A percentile compares a stretch with the other conserved stretches of the same genome.
Conservation (phyloP, 2,113 vertebrate genomes). For the Bubo blakistoni region DNA sequence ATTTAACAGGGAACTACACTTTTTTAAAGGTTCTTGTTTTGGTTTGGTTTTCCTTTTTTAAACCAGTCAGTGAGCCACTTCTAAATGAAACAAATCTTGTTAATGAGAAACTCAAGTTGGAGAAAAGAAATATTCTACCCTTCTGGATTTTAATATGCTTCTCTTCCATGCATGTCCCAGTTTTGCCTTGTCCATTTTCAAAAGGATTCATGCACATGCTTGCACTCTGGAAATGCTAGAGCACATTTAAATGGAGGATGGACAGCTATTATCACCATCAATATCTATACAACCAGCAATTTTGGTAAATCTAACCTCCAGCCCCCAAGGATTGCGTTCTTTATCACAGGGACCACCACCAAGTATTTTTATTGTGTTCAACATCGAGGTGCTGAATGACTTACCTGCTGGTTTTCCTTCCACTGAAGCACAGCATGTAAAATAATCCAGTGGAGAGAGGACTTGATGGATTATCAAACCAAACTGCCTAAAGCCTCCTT, state of each 20-base stretch:
- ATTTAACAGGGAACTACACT: background rate
- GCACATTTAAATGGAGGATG: background rate
- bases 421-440: background rate
- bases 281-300: background rate
- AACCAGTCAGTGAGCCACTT: background rate
- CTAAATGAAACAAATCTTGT: background rate
- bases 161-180: background rate
- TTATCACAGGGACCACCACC: background rate
- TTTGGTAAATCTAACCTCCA: background rate
- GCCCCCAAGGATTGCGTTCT: background rate
- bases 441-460: background rate
- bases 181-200: background rate
- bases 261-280: background rate
- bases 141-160: background rate
- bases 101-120: background rate
- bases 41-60: background rate
- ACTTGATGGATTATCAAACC: background rate
- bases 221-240: background rate
- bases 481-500: background rate
- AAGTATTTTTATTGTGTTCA: background rate
- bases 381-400: background rate
- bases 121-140: background rate
- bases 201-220: background rate
- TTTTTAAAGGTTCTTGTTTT: background rate
- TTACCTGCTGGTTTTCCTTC: background rate